Evolutionary conservation across 1,140 invertebrate species (phyloP).

Genomic region (Acromyrmex heyeri): DNA sequence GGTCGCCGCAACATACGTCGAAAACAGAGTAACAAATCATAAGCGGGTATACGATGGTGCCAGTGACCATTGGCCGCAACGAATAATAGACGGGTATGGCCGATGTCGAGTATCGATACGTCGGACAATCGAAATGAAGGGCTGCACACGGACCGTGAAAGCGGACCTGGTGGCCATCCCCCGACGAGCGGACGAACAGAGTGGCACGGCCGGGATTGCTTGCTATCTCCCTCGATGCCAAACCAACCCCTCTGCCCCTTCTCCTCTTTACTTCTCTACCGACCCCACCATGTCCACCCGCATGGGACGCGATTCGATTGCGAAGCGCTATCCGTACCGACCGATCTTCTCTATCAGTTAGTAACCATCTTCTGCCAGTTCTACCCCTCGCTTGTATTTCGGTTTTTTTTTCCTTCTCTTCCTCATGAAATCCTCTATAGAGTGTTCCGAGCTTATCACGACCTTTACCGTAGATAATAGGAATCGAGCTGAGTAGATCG

Average conservation of each 20-base stretch:
- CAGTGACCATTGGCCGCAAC: constrained; percentile 81
- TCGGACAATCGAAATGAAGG: constrained; percentile 82
- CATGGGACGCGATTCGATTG: constrained; percentile 82
- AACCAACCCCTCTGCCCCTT: constrained; percentile 28
- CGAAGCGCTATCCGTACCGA: constrained; percentile 78
- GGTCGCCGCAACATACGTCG: constrained; percentile 75
- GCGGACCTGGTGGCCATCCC: constrained; percentile 68
- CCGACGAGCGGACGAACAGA: constrained; percentile 53
- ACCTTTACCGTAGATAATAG: constrained; percentile 23
- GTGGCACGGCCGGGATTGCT: constrained; percentile 75
- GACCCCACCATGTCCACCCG: constrained; percentile 44
- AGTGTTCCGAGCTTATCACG: constrained; percentile 25
- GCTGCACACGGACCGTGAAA: constrained; percentile 80
- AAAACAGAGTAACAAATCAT: constrained; percentile 84
- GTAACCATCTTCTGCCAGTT: constrained; percentile 45
- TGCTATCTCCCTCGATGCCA: constrained; percentile 69
- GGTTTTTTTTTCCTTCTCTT: constrained; percentile 54
- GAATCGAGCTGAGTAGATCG: neutral
- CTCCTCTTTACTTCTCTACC: constrained; percentile 1
- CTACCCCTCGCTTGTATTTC: constrained; percentile 1
- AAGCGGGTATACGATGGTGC: constrained; percentile 64
- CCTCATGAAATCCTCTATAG: constrained; percentile 29
- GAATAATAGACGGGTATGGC: constrained; percentile 83
- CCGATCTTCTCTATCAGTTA: constrained; percentile 63
- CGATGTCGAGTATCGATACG: constrained; percentile 82